A percentile compares a stretch with the other conserved stretches of the same genome.
phyloP scores from a whole-genome alignment of 2,888 invertebrate genomes.

The Dryadula phaetusa region DNA sequence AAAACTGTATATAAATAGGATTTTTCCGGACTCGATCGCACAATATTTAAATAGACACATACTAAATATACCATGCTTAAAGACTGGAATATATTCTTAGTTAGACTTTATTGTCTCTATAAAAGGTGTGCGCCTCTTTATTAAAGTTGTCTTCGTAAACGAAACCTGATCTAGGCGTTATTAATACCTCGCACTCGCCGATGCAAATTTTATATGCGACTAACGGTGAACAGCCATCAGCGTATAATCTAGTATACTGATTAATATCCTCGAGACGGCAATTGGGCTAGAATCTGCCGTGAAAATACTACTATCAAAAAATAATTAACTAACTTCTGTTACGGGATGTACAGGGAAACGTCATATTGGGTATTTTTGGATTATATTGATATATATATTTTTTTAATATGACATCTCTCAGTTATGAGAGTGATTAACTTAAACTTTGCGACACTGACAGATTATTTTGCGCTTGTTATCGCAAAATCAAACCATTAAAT shows the following conservation, averaged over 20 bases:
- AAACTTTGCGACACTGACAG: too few species aligned
- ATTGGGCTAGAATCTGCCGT: constrained; percentile 23
- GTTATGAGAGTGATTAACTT: too few species aligned
- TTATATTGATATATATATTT: too few species aligned
- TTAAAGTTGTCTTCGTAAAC: constrained; percentile 20
- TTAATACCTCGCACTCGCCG: constrained; percentile 43
- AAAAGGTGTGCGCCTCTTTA: constrained; percentile 23
- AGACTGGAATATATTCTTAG: constrained; percentile 1
- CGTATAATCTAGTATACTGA: constrained; percentile 32
- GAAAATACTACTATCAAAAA: neutral
- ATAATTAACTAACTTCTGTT: neutral
- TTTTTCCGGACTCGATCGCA: too few species aligned
- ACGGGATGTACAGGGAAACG: neutral
- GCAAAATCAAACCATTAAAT: too few species aligned
- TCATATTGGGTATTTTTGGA: too few species aligned
- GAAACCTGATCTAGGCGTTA: constrained; percentile 45
- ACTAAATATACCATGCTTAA: neutral
- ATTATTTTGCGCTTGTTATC: too few species aligned
- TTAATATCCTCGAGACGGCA: constrained; percentile 31
- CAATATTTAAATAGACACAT: too few species aligned
- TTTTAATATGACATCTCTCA: too few species aligned
- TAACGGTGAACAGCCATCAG: constrained; percentile 39
- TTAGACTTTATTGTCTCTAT: constrained; percentile 11
- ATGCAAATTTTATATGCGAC: constrained; percentile 45
- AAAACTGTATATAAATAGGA: too few species aligned